Conservation (phyloP, 2,888 invertebrate species). For the Petrophora chlorosata region DNA sequence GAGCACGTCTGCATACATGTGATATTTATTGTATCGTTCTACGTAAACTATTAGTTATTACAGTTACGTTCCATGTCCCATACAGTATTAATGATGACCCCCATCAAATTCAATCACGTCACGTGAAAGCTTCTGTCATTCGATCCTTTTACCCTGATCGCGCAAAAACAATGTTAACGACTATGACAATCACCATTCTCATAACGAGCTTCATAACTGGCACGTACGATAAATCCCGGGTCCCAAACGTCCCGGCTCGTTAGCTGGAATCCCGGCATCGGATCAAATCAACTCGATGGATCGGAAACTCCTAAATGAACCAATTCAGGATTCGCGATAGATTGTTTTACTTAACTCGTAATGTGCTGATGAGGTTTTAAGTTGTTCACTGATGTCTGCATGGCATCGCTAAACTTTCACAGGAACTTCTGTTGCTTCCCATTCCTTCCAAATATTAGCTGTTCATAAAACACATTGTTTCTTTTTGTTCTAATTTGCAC, state of each 20-base stretch:
- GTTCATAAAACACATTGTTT: no score
- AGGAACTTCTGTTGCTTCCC: no score
- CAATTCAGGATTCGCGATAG: conserved; percentile 2
- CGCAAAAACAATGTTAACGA: conserved; percentile 9
- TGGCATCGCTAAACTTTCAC: no score
- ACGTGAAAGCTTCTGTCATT: conserved; percentile 4
- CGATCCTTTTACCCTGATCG: conserved; percentile 5
- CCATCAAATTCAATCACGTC: no score
- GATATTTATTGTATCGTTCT: no score
- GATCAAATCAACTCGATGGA: conserved; percentile 24
- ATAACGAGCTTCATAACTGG: conserved; percentile 19
- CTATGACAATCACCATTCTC: conserved; percentile 14
- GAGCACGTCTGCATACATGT: no score
- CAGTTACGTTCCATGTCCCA: no score
- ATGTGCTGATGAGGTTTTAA: conserved; percentile 8
- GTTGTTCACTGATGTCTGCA: background rate
- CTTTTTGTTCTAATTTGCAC: no score
- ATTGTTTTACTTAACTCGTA: conserved; percentile 10
- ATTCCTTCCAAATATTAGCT: no score
- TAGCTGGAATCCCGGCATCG: conserved; percentile 17
- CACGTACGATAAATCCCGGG: conserved; percentile 11
- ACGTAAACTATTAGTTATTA: no score
- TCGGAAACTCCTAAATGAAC: conserved; percentile 21
- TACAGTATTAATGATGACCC: no score
- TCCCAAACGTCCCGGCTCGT: conserved; percentile 13